A percentile compares a stretch with the other conserved stretches of the same genome.
Conservation (phyloP, 1,140 invertebrate species). For the Neodiprion fabricii region DNA sequence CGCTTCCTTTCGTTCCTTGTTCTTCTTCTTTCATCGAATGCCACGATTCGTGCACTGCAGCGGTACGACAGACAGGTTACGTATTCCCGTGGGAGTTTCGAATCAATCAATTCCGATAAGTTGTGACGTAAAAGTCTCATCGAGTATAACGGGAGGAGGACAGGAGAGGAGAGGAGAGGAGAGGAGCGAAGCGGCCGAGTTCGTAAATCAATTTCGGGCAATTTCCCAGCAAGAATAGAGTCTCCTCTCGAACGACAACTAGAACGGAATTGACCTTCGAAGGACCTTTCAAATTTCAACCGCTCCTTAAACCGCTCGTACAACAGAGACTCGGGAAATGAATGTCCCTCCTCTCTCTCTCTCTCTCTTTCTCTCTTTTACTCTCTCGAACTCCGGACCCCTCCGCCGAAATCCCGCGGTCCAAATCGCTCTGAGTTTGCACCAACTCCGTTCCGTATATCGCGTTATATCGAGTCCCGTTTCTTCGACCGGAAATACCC, state of each 20-base stretch:
- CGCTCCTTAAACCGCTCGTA: slow-evolving; percentile 30
- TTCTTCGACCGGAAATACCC: no score
- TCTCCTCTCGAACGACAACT: slow-evolving; percentile 50
- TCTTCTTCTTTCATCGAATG: no score
- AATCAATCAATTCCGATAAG: not conserved
- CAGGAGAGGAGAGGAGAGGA: not conserved
- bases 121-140: not conserved
- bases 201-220: slow-evolving; percentile 64
- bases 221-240: slow-evolving; percentile 61
- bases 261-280: slow-evolving; percentile 51
- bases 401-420: no score
- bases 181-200: slow-evolving; percentile 44
- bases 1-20: no score
- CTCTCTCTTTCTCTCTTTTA: no score
- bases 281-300: slow-evolving; percentile 60
- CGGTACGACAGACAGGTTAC: not conserved
- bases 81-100: not conserved
- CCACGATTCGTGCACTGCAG: no score
- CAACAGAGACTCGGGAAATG: no score
- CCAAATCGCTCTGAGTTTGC: no score
- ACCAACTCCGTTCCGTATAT: no score
- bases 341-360: no score
- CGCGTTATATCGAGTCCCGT: no score
- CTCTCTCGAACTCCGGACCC: no score
- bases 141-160: slow-evolving; percentile 6